phyloP scores from a whole-genome alignment of 1,140 invertebrate species.

The Psilanteris sp. region DNA sequence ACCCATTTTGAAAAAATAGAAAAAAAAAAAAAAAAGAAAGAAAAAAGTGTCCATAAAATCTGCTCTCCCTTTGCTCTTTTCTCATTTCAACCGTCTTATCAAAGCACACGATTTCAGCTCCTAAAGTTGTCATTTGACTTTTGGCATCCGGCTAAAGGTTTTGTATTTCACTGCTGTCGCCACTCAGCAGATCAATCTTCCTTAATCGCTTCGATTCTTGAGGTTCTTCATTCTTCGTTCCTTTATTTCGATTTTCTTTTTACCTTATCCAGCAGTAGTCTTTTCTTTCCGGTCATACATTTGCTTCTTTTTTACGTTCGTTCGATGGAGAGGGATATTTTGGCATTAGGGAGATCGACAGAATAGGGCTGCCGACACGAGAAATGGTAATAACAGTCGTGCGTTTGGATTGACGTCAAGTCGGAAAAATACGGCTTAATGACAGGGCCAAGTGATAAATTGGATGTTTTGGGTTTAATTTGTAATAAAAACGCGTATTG shows the following conservation, averaged over 20 bases:
- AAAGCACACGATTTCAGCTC: slow-evolving; percentile 6
- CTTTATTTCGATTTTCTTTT: background rate
- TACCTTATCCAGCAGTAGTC: background rate
- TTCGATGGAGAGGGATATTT: slow-evolving; percentile 20
- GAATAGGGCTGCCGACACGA: slow-evolving; percentile 4
- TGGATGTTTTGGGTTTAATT: slow-evolving; percentile 42
- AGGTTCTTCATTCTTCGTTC: slow-evolving; percentile 13
- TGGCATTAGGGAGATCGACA: slow-evolving; percentile 23
- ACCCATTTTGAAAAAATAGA: too few species aligned
- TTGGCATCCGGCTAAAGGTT: slow-evolving; percentile 18
- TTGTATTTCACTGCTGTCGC: slow-evolving; percentile 36
- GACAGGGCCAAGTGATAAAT: slow-evolving; percentile 25
- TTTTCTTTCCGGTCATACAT: slow-evolving; percentile 7
- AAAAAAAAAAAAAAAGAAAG: too few species aligned
- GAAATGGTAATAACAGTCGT: slow-evolving; percentile 34
- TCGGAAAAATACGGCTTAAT: slow-evolving; percentile 31
- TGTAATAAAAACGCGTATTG: slow-evolving; percentile 34
- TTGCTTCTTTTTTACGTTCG: slow-evolving; percentile 5
- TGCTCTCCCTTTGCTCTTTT: background rate
- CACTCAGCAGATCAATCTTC: slow-evolving; percentile 35
- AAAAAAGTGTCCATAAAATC: background rate
- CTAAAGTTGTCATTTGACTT: slow-evolving; percentile 33
- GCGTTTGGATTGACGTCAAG: slow-evolving; percentile 19
- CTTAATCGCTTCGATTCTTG: slow-evolving; percentile 33
- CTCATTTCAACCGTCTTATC: slow-evolving; percentile 13